Conservation (phyloP, 2,888 invertebrate species). For the Pyralis farinalis region DNA sequence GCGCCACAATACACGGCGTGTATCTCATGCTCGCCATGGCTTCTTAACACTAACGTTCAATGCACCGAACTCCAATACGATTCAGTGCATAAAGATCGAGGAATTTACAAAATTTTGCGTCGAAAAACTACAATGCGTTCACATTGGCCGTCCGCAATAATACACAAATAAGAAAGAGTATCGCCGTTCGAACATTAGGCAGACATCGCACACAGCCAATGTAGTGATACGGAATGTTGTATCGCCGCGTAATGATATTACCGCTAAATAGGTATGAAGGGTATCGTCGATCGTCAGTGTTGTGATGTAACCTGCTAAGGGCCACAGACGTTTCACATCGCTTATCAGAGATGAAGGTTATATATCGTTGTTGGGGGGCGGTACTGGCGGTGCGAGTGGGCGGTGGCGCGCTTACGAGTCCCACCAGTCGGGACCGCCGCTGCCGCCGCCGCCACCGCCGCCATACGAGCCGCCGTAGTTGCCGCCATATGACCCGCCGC, state of each 20-base stretch:
- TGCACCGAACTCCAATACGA: slow-evolving; percentile 12
- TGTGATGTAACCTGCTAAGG: not conserved
- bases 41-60: slow-evolving; percentile 17
- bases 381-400: slow-evolving; percentile 13
- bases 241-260: too few relatives aligned
- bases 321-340: slow-evolving; percentile 37
- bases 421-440: slow-evolving; percentile 76
- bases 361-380: slow-evolving; percentile 18
- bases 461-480: slow-evolving; percentile 72
- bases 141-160: slow-evolving; percentile 1
- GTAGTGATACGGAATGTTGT: too few relatives aligned
- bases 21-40: slow-evolving; percentile 12
- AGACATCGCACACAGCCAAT: too few relatives aligned
- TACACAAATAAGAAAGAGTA: slow-evolving; percentile 4
- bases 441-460: slow-evolving; percentile 68
- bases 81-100: not conserved
- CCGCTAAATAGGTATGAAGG: too few relatives aligned
- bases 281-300: too few relatives aligned
- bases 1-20: slow-evolving; percentile 12
- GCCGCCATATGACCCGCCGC: slow-evolving; percentile 64
- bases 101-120: not conserved
- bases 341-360: slow-evolving; percentile 24
- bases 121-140: not conserved
- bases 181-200: not conserved
- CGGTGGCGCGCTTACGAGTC: slow-evolving; percentile 57